Percentiles rank a stretch among this genome's conserved stretches.
These are phyloP conservation scores for Augochlorella aurata DNA, from an alignment of 2,888 invertebrate species.

Conservation along the genomic window DNA sequence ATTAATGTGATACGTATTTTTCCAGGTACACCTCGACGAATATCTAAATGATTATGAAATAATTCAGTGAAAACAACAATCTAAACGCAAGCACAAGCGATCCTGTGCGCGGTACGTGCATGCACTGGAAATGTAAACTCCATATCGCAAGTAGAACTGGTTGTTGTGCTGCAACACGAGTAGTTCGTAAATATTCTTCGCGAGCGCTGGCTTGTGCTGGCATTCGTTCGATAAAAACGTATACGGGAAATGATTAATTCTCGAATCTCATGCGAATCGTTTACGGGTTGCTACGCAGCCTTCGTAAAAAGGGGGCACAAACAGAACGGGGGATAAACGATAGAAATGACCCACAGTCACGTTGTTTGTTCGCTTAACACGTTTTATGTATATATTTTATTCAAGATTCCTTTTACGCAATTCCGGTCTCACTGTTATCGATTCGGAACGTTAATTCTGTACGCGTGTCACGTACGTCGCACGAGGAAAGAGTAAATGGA, in stretches of 20 bases:
- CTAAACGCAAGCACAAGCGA: neutral
- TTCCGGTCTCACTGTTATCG: neutral
- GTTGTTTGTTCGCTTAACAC: slow-evolving; percentile 3
- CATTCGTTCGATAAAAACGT: slow-evolving; percentile 12
- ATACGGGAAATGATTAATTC: slow-evolving; percentile 33
- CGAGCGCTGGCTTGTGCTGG: too few relatives aligned
- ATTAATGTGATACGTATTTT: neutral
- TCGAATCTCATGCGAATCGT: slow-evolving; percentile 15
- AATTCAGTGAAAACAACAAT: neutral
- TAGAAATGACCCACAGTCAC: neutral
- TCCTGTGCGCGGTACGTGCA: neutral
- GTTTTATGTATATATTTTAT: slow-evolving; percentile 7
- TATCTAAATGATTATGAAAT: neutral
- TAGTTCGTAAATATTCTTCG: neutral
- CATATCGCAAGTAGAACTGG: neutral
- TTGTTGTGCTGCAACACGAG: neutral
- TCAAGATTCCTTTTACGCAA: slow-evolving; percentile 10
- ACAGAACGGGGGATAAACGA: neutral
- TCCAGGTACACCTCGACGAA: neutral
- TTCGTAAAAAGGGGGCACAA: neutral
- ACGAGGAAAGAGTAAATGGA: neutral
- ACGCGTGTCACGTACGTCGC: neutral
- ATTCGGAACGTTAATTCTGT: neutral
- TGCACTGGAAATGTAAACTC: neutral
- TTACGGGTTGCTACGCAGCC: neutral